Evolutionary conservation across 2,797 vertebrate genomes (phyloP).

Genomic region (Percopsis omiscomaycus): DNA sequence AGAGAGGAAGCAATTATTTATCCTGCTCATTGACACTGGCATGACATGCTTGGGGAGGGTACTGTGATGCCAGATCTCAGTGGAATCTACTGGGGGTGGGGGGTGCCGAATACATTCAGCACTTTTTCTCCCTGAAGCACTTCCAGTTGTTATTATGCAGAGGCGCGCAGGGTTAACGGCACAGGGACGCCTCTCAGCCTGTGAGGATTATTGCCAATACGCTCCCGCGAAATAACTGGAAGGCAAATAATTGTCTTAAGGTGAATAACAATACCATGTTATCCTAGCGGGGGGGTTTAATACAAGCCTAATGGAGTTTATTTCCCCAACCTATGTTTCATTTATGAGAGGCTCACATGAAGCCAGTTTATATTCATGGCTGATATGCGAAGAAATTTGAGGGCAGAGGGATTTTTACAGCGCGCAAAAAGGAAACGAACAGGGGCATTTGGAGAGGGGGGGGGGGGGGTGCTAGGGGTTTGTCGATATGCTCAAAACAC

Average conservation of each 20-base stretch:
- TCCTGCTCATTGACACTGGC: conserved; percentile 52
- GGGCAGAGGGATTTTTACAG: conserved; percentile 14
- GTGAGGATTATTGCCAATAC: conserved; percentile 59
- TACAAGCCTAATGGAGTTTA: conserved; percentile 55
- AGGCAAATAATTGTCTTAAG: conserved; percentile 68
- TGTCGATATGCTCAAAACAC: conserved; percentile 36
- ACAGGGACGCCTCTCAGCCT: conserved; percentile 34
- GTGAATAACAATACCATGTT: conserved; percentile 60
- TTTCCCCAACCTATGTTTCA: conserved; percentile 57
- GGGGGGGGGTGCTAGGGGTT: conserved; percentile 26
- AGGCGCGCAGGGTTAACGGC: conserved; percentile 51
- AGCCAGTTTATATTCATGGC: conserved; percentile 60
- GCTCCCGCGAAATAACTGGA: conserved; percentile 49
- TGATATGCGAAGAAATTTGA: conserved; percentile 28
- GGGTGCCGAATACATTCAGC: conserved; percentile 15
- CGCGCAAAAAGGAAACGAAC: conserved; percentile 42
- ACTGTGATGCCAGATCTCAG: conserved; percentile 43
- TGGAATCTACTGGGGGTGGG: not conserved
- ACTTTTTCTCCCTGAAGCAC: conserved; percentile 29
- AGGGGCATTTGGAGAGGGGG: not conserved
- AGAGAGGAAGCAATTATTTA: conserved; percentile 54
- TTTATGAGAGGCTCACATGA: conserved; percentile 60
- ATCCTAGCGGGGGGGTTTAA: conserved; percentile 26
- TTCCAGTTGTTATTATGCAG: conserved; percentile 49
- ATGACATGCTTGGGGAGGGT: conserved; percentile 37